phyloP scores from a whole-genome alignment of 2,113 vertebrate genomes.

The Calidris pugnax region DNA sequence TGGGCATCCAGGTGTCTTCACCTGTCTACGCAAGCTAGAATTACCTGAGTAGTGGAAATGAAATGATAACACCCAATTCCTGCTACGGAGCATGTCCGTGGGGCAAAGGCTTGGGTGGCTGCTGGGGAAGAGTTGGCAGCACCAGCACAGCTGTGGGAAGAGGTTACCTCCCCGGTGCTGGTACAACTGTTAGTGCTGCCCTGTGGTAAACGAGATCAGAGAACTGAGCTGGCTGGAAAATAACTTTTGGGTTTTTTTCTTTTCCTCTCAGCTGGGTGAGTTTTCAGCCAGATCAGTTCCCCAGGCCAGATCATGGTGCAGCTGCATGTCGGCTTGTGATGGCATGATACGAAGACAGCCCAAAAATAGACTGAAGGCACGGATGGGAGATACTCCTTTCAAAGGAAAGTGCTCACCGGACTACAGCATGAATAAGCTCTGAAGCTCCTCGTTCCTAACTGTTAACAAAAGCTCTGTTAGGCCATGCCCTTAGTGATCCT shows the following conservation, averaged over 20 bases:
- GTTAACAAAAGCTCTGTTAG: slow-evolving; percentile 9
- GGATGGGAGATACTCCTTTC: background rate
- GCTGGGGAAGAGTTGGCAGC: background rate
- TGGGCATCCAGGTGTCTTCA: background rate
- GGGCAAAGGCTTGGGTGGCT: background rate
- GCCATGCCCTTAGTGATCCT: background rate
- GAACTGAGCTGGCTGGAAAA: background rate
- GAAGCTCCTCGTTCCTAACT: background rate
- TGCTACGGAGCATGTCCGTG: background rate
- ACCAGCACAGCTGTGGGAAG: background rate
- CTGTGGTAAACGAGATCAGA: slow-evolving; percentile 9
- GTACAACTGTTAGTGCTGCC: background rate
- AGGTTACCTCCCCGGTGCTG: background rate
- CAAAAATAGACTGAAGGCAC: background rate
- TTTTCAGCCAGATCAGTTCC: slow-evolving; percentile 4
- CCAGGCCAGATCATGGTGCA: background rate
- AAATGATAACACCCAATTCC: background rate
- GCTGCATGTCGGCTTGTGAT: background rate
- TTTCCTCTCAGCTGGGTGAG: background rate
- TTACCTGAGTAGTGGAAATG: background rate
- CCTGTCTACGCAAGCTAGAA: background rate
- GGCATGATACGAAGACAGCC: background rate
- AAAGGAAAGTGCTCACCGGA: background rate
- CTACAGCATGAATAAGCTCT: background rate
- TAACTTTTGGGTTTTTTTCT: accelerated